Evolutionary conservation across 2,113 vertebrate species (phyloP), one percentile per base, ranked within the genome.

Genomic region (Hyaena hyaena): DNA sequence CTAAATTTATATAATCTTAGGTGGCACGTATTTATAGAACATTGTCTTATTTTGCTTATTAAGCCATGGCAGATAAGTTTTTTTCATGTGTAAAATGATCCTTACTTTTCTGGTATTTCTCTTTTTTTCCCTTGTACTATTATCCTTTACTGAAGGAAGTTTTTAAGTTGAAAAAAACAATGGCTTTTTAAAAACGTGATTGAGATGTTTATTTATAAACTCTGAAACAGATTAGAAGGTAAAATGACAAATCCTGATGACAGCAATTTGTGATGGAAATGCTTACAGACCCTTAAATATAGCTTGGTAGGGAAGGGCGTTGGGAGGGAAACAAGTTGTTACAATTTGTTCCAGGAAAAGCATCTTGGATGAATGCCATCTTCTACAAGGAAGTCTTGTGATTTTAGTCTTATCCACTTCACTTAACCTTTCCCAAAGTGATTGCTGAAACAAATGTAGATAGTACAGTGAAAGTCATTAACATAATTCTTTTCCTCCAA

Each of bases 321-420:
- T 0, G 8, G 86, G 71, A 87, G 45, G 19, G 73, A 83, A 58
- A 50, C 26, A 16, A 35, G 55, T 77, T 76, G 95, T 97, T 88
- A 97, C 97, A 95, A 10, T 94, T 81, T 96, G 95, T 98, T 98
- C 97, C 98, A 95, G 95, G 95, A 97, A 98, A 83, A 80, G 58
- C 96, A 11, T 66, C 93, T 95, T 98, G 98, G 97, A 96, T 53
- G 63, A 12, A 73, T 11, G 95, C 98, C 98, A 96, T 66, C 77
- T 96, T 73, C 84, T 63, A 94, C 79, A 88, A 80, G 97, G 92
- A 87, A 69, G 79, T 45, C 97, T 95, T 81, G 0, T 66, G 92
- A 89, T 77, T 84, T 87, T 66, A 89, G 79, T 90, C 92, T 84
- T 93, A 87, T 97, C 92, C 96, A 55, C 74, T 95, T 24, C 48